Base-by-base conservation (phyloP, 2,888 invertebrate species). In the Emmelina monodactyla region DNA sequence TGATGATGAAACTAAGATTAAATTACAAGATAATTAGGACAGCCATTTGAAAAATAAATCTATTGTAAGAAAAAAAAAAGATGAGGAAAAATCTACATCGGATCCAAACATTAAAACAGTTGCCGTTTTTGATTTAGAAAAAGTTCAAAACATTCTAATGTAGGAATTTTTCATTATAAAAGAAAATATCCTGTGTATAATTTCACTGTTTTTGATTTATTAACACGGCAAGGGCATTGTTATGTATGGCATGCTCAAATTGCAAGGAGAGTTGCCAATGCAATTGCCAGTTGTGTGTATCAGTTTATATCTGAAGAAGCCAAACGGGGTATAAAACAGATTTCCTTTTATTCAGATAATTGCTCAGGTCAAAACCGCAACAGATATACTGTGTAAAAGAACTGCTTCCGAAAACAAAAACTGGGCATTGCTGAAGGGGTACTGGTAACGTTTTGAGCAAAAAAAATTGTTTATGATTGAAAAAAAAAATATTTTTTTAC, bases 101-200 rank as follows among this genome's bases (percentile, higher is more conserved):
- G 25, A 33, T 16, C 22, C 12, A 4, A 19, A 12, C 22, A 22
- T 12, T 9, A 36, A 28, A 34, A 29, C 31, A 31, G 16, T 32
- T 7, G 35, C 29, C 13, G 28, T 34, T 33, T 41, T 41, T 16
- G 36, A 41, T 33, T 38, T 38, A 3, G 35, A 39, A 36, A 42
- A 38, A 40, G 39, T 38, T 2, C 36, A 37, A 12, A 38, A 38
- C 28, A 39, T 29, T 38, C 42, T 37, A 14, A 42, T 38, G 33
- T 36, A 10, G 33, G 37, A 33, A 14, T 35, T 22, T 35, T 35
- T 16, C 31, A 22, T 11, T 35, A 35, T 14, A 35, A 34, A 33
- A 11, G 14, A 34, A 19, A 19, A 19, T 28, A 19, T 19, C 22
- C 22, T 2, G 13, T 32, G 11, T 16, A 19, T 19, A 32, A 32